These are phyloP conservation scores for Nineta flava DNA, from an alignment of 2,888 invertebrate species.

Conservation along the genomic window DNA sequence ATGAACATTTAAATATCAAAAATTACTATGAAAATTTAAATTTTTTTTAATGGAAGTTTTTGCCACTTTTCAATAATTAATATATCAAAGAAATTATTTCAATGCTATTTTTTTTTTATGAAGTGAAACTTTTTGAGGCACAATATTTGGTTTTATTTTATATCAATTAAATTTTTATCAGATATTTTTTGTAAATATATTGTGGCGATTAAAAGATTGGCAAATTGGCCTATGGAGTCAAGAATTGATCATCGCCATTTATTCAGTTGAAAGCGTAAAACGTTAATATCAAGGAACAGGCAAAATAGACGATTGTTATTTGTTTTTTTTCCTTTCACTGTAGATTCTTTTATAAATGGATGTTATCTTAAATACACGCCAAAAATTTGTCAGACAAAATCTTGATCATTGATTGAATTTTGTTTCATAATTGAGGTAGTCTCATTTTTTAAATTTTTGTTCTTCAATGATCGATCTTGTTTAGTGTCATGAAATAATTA, in stretches of 20 bases:
- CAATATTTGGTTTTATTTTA: not conserved
- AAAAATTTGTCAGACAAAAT: no score
- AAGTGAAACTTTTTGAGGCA: not conserved
- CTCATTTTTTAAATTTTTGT: no score
- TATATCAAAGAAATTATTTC: not conserved
- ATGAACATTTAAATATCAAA: constrained; percentile 1
- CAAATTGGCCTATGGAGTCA: not conserved
- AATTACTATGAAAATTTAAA: not conserved
- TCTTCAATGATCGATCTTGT: no score
- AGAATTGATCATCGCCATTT: not conserved
- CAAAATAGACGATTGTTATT: not conserved
- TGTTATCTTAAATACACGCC: no score
- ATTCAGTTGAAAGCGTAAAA: not conserved
- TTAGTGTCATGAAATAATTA: no score
- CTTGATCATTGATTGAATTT: no score
- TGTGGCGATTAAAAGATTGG: not conserved
- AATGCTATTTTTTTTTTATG: not conserved
- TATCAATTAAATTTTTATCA: not conserved
- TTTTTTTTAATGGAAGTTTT: not conserved
- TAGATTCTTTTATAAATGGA: no score
- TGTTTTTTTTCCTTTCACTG: not conserved
- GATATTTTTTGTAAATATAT: not conserved
- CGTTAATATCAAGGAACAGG: not conserved
- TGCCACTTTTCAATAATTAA: not conserved
- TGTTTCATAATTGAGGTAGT: no score